Base-by-base conservation (phyloP, 1,140 invertebrate genomes). In the Stenopsyche tienmushanensis region DNA sequence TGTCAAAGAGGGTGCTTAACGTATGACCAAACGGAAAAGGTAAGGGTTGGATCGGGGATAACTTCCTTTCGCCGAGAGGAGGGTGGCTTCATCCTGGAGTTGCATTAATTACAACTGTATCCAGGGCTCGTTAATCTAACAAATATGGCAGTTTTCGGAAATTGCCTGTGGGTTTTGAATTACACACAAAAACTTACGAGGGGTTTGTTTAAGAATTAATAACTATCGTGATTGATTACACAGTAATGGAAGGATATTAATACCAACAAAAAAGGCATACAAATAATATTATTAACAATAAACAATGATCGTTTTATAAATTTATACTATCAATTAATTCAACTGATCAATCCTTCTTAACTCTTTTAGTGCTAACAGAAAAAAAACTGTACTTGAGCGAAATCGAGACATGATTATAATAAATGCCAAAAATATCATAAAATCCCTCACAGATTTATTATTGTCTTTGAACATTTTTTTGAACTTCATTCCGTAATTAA, bases 71-170 rank as follows among this genome's bases (percentile, higher is more conserved):
- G 20, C 20, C 42, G 15, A 55, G 10, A 18, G 44, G 59, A 29
- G 62, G 50, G 26, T 54, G 63, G 49, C 8, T 44, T 53, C 26
- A 58, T 65, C 67, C 50, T 39, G 63, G 64, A 63, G 62, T 53
- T 65, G 67, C 67, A 69, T 69, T 69, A 69, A 69, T 69, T 69
- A 69, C 60, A 57, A 47, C 64, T 62, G 50, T 66, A 69, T 64
- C 64, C 67, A 65, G 57, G 58, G 57, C 50, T 69, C 67, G 67
- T 69, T 69, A 69, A 69, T 69, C 67, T 69, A 69, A 69, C 67
- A 69, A 69, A 69, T 69, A 69, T 69, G 67, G 67, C 67, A 66
- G 58, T 69, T 69, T 69, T 69, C 64, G 67, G 67, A 69, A 69
- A 66, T 69, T 66, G 67, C 67, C 67, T 55, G 21, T 52, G 54